Base-by-base conservation (phyloP, 2,797 vertebrate genomes). In the Acrocephalus scirpaceus region DNA sequence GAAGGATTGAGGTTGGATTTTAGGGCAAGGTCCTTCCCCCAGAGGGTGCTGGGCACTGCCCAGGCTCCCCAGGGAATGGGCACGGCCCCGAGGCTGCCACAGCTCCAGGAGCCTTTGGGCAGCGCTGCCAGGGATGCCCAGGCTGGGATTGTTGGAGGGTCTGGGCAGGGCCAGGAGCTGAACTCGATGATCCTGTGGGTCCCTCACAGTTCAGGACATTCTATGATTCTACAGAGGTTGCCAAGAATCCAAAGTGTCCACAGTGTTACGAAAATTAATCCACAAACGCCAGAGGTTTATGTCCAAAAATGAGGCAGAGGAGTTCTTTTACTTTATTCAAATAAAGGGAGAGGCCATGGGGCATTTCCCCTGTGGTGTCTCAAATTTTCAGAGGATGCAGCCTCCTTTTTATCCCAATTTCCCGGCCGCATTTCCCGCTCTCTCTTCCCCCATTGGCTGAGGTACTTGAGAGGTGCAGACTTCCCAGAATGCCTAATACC, bases 1-100 rank as follows among this genome's bases (percentile, higher is more conserved):
- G 9, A 3, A 3, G 5, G 30, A 4, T 6, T 18, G 3, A 16
- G 32, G 12, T 0, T 44, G 45, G 22, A 23, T 9, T 19, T 42
- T 4, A 50, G 66, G 20, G 16, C 1, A 32, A 50, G 32, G 44
- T 1, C 44, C 36, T 78, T 38, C 38, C 30, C 57, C 57, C 65
- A 71, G 30, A 71, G 66, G 66, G 17, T 48, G 57, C 25, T 62
- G 74, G 74, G 65, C 73, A 62, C 73, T 86, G 64, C 16, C 34
- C 73, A 86, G 83, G 56, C 47, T 76, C 13, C 48, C 47, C 73
- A 78, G 58, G 74, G 50, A 78, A 56, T 44, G 58, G 84, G 44
- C 27, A 65, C 19, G 0, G 27, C 29, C 62, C 72, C 5, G 9
- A 45, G 54, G 45, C 74, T 51, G 83, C 83, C 65, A 71, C 4